Conservation (phyloP, 2,888 invertebrate genomes). For the Lepidonotus clava region DNA sequence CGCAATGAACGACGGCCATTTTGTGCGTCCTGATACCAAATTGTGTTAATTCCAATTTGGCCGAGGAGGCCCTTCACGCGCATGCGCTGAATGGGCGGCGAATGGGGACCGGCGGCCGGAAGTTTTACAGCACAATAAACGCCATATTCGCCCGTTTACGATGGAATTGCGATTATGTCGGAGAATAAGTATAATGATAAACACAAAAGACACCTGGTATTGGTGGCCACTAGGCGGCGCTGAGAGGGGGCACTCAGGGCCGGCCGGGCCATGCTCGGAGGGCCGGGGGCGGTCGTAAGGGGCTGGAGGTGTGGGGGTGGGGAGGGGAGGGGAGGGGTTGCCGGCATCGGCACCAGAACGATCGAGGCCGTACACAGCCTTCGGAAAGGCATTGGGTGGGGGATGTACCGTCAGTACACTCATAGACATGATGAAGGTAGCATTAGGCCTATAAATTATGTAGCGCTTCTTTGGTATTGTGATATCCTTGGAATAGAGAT, state of each 20-base stretch:
- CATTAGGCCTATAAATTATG: too few species aligned
- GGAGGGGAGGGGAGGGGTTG: too few species aligned
- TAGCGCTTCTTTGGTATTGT: too few species aligned
- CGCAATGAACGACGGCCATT: not conserved
- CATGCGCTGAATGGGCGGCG: not conserved
- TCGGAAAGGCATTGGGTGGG: too few species aligned
- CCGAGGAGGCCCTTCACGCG: slow-evolving; percentile 28
- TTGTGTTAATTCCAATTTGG: slow-evolving; percentile 46
- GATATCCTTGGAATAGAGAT: too few species aligned
- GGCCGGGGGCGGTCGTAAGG: not conserved
- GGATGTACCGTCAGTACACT: too few species aligned
- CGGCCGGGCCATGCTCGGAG: too few species aligned
- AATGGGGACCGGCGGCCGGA: not conserved
- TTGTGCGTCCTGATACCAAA: not conserved
- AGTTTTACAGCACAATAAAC: slow-evolving; percentile 38
- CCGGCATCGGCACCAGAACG: too few species aligned
- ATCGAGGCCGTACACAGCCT: too few species aligned
- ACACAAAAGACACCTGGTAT: slow-evolving; percentile 38
- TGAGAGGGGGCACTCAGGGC: slow-evolving; percentile 4
- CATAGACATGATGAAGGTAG: too few species aligned
- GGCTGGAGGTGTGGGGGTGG: not conserved
- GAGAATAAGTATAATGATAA: slow-evolving; percentile 48
- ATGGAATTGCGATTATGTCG: not conserved
- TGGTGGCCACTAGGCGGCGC: not conserved
- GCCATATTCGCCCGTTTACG: slow-evolving; percentile 26